phyloP scores from a whole-genome alignment of 2,113 vertebrate genomes.

The Calidris pugnax region DNA sequence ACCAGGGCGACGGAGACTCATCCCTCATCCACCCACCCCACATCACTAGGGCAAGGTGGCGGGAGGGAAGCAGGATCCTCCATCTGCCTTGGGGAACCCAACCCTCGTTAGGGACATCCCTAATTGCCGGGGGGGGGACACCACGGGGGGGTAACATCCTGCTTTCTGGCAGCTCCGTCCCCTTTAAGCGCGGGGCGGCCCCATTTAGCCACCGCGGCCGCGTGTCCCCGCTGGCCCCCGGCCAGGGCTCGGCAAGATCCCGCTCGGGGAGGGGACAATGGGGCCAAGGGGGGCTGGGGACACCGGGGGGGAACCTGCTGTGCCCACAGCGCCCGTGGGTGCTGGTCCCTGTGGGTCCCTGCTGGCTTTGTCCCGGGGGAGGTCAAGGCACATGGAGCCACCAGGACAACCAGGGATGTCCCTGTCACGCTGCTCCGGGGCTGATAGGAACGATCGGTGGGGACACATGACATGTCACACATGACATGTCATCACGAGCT shows the following conservation, averaged over 20 bases:
- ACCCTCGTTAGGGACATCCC: background rate
- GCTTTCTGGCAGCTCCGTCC: background rate
- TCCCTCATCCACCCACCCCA: background rate
- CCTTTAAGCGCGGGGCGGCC: conserved; percentile 48
- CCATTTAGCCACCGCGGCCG: background rate
- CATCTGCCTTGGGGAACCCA: background rate
- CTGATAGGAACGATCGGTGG: accelerated
- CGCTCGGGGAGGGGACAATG: background rate
- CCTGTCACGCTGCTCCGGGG: background rate
- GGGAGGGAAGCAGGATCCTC: background rate
- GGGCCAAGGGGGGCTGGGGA: background rate
- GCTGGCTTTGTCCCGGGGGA: background rate
- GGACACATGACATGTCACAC: accelerated
- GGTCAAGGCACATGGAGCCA: background rate
- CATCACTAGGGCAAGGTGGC: background rate
- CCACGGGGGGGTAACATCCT: background rate
- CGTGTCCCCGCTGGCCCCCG: conserved; percentile 12
- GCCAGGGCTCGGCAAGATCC: conserved; percentile 39
- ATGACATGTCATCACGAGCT: background rate
- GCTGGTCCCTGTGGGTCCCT: background rate
- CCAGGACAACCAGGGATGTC: background rate
- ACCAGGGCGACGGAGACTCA: accelerated
- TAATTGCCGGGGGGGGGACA: background rate
- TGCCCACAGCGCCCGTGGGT: background rate
- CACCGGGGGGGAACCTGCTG: too few relatives aligned